These are phyloP conservation scores for Epinephelus awoara DNA, from an alignment of 2,797 vertebrate genomes.

Conservation along the genomic window DNA sequence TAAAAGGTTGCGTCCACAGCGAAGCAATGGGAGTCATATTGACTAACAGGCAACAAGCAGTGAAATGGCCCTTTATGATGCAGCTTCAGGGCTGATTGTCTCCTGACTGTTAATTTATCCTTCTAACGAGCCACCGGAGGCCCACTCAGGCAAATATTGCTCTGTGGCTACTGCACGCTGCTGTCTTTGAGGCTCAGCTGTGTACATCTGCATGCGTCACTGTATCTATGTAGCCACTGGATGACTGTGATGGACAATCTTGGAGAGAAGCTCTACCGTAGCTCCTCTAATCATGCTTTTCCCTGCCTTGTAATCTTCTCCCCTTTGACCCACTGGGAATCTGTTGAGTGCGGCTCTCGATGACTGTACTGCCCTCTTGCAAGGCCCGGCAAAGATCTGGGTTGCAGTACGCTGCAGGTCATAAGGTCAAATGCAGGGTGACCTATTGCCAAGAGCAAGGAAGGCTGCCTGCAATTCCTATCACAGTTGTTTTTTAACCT, in stretches of 20 bases:
- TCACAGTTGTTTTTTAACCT: conserved; percentile 53
- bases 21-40: conserved; percentile 57
- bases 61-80: conserved; percentile 64
- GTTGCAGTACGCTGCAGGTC: conserved; percentile 49
- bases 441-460: conserved; percentile 53
- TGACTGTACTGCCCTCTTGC: conserved; percentile 38
- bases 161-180: conserved; percentile 43
- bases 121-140: conserved; percentile 73
- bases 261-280: conserved; percentile 28
- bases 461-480: conserved; percentile 40
- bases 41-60: conserved; percentile 64
- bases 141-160: conserved; percentile 47
- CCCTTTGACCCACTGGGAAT: conserved; percentile 42
- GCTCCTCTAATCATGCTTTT: conserved; percentile 52
- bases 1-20: conserved; percentile 51
- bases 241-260: conserved; percentile 61
- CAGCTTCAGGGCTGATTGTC: conserved; percentile 70
- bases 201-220: conserved; percentile 39
- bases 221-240: conserved; percentile 43
- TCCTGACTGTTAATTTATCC: conserved; percentile 74
- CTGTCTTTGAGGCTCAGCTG: conserved; percentile 28
- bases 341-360: conserved; percentile 4
- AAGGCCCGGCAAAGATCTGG: conserved; percentile 37
- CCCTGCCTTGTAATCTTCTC: conserved; percentile 49
- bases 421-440: conserved; percentile 55